Evolutionary conservation across 2,888 invertebrate species (phyloP).

Genomic region (Tolmerus cingulatus): DNA sequence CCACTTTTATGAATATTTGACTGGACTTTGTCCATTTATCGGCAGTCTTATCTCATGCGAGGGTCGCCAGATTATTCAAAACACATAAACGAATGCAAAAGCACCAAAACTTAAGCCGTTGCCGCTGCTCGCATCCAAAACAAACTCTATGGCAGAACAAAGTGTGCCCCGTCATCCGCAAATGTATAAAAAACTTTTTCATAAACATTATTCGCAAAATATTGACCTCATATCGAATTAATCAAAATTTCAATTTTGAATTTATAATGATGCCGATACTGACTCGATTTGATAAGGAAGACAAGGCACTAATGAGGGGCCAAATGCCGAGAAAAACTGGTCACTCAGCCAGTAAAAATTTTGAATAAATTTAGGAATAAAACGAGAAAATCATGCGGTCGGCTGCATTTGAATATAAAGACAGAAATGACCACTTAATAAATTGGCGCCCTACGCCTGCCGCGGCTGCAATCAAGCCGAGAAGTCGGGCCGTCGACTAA

Average conservation of each 20-base stretch:
- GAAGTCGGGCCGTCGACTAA: background rate
- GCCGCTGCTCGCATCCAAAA: background rate
- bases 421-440: slow-evolving; percentile 2
- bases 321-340: slow-evolving; percentile 16
- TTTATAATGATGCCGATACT: slow-evolving; percentile 15
- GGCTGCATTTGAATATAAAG: slow-evolving; percentile 4
- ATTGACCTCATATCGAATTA: slow-evolving; percentile 35
- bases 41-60: background rate
- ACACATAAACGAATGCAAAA: background rate
- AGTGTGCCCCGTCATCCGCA: background rate
- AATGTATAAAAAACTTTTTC: background rate
- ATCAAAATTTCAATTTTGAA: slow-evolving; percentile 34
- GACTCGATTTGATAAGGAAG: slow-evolving; percentile 1
- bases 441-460: slow-evolving; percentile 2
- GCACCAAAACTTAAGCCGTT: background rate
- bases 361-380: slow-evolving; percentile 9
- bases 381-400: background rate
- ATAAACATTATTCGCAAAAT: slow-evolving; percentile 30
- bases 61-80: background rate
- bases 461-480: background rate
- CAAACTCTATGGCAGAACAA: background rate
- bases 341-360: background rate
- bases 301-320: slow-evolving; percentile 8
- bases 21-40: background rate
- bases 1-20: background rate